Base-by-base conservation (phyloP, 2,888 invertebrate species). In the Perdita meconis region DNA sequence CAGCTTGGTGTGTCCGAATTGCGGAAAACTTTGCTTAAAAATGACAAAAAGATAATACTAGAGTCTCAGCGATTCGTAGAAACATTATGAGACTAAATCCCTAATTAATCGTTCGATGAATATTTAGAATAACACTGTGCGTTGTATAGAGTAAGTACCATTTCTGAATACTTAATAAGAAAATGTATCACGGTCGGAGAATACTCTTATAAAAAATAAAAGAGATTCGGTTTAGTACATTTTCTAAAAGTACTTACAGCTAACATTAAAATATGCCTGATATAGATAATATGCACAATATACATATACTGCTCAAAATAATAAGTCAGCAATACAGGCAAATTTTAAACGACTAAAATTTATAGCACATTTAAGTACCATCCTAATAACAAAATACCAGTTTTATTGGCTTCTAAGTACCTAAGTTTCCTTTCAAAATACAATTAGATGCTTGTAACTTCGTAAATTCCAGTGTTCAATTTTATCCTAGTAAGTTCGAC, bases 391-490 rank as follows among this genome's bases (percentile, higher is more conserved):
- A 19, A 10, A 19, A 19, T 34, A 40, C 10, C 19, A 34, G 34
- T 22, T 12, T 10, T 13, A 47, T 10, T 22, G 10, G 47, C 10
- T 16, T 47, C 47, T 13, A 51, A 42, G 19, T 65, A 59, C 36
- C 36, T 67, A 67, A 16, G n/a, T 22, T 19, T 53, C 36, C 36
- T 40, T 53, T 64, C 53, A 55, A 75, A 75, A 75, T 65, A 64
- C 74, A 44, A 53, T 55, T 16, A 42, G 61, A 38, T 10, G 12
- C 51, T 50, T 26, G 13, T 38, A 30, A 30, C n/a, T n/a, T n/a
- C n/a, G n/a, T n/a, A n/a, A n/a, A n/a, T n/a, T n/a, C n/a, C n/a
- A n/a, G n/a, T n/a, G n/a, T n/a, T n/a, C n/a, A n/a, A n/a, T n/a
- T n/a, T n/a, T n/a, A n/a, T n/a, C n/a, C n/a, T n/a, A n/a, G n/a